Conservation (phyloP, 2,888 invertebrate species). For the Magallana nippona region DNA sequence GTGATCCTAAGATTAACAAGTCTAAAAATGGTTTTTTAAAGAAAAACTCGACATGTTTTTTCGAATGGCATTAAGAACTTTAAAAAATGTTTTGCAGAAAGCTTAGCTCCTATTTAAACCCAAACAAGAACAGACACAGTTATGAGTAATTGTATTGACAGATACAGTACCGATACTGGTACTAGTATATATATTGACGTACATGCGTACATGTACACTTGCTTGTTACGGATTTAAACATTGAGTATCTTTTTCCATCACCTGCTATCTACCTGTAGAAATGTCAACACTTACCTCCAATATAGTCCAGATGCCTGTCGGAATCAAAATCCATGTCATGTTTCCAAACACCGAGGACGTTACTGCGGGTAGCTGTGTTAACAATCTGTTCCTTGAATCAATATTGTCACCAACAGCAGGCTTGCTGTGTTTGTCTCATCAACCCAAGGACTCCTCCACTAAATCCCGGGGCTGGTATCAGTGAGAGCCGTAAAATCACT, state of each 20-base stretch:
- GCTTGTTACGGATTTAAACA: no score
- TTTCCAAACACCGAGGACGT: not conserved
- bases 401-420: not conserved
- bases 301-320: not conserved
- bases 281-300: not conserved
- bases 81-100: no score
- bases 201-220: no score
- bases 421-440: not conserved
- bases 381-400: not conserved
- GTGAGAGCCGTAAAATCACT: not conserved
- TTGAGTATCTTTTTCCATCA: not conserved
- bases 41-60: no score
- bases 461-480: not conserved
- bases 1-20: no score
- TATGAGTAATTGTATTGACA: no score
- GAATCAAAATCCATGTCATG: slow-evolving; percentile 27
- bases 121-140: no score
- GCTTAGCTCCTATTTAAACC: no score
- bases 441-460: not conserved
- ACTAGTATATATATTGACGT: no score
- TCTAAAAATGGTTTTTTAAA: no score
- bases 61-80: no score
- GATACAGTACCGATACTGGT: no score
- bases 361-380: not conserved
- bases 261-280: not conserved